phyloP scores from a whole-genome alignment of 2,113 vertebrate species.

The Gobius niger region DNA sequence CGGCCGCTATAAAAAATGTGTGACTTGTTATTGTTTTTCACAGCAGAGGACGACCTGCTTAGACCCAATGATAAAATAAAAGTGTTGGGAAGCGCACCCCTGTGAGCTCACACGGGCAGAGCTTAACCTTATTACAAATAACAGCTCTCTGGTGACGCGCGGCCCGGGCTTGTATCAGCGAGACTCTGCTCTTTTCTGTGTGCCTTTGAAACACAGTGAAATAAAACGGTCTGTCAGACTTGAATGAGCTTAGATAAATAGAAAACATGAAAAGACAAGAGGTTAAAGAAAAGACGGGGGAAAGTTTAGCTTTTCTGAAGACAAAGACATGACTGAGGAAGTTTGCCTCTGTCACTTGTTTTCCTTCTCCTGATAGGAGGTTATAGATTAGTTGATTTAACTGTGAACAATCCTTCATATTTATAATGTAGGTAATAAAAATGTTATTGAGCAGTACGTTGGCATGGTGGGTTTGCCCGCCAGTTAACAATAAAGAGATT shows the following conservation, averaged over 20 bases:
- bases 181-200: conserved; percentile 18
- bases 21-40: conserved; percentile 1
- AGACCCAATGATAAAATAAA: conserved; percentile 35
- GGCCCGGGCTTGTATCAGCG: conserved; percentile 13
- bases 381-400: too few species aligned
- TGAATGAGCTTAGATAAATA: conserved; percentile 37
- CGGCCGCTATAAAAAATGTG: not conserved
- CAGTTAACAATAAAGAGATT: too few species aligned
- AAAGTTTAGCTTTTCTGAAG: not conserved
- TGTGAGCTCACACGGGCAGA: conserved; percentile 35
- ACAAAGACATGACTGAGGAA: not conserved
- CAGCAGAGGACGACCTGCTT: conserved; percentile 29
- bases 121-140: conserved; percentile 53
- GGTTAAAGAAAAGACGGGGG: not conserved
- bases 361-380: too few species aligned
- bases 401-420: too few species aligned
- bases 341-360: too few species aligned
- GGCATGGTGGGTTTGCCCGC: too few species aligned
- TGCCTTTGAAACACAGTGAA: conserved; percentile 9
- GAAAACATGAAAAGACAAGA: conserved; percentile 18
- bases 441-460: too few species aligned
- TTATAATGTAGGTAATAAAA: too few species aligned
- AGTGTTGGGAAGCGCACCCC: conserved; percentile 32
- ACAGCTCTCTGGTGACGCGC: conserved; percentile 43
- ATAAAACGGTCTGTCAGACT: not conserved